These are phyloP conservation scores for Pammene fasciana DNA, from an alignment of 2,888 invertebrate species.

Conservation along the genomic window DNA sequence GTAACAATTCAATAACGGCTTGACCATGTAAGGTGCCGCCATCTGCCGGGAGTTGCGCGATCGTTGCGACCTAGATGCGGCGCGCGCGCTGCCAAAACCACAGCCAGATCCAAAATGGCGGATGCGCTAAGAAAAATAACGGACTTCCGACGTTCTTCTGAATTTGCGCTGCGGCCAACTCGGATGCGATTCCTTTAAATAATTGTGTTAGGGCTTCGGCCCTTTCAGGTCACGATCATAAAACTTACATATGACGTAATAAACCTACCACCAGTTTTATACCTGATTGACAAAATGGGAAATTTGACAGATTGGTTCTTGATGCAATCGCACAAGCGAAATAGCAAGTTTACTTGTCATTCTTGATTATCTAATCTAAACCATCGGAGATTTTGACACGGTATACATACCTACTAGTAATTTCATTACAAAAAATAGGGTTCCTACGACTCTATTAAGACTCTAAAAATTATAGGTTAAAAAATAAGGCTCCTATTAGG, in stretches of 20 bases:
- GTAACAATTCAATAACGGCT: slow-evolving; percentile 27
- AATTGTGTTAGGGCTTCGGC: slow-evolving; percentile 12
- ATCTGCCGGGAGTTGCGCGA: slow-evolving; percentile 81
- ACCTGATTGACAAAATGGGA: not conserved
- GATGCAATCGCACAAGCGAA: not conserved
- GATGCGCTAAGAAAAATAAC: not conserved
- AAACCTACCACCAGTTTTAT: not conserved
- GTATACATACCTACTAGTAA: too few species aligned
- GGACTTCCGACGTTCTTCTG: not conserved
- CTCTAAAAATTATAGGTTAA: too few species aligned
- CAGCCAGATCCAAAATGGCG: slow-evolving; percentile 34
- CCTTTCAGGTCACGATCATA: slow-evolving; percentile 19
- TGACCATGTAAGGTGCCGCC: slow-evolving; percentile 54
- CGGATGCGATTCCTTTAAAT: slow-evolving; percentile 23
- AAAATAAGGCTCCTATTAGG: too few species aligned
- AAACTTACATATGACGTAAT: not conserved
- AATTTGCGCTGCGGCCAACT: slow-evolving; percentile 2
- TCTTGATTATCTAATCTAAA: too few species aligned
- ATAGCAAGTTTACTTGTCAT: too few species aligned
- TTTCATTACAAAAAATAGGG: too few species aligned
- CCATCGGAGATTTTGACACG: too few species aligned
- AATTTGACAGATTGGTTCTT: not conserved
- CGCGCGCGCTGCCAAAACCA: slow-evolving; percentile 80
- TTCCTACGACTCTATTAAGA: too few species aligned
- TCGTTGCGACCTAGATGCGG: slow-evolving; percentile 74